Percentiles rank a stretch among this genome's conserved stretches.
Evolutionary conservation across 2,113 vertebrate genomes (phyloP).

Genomic region (Podarcis cretensis): DNA sequence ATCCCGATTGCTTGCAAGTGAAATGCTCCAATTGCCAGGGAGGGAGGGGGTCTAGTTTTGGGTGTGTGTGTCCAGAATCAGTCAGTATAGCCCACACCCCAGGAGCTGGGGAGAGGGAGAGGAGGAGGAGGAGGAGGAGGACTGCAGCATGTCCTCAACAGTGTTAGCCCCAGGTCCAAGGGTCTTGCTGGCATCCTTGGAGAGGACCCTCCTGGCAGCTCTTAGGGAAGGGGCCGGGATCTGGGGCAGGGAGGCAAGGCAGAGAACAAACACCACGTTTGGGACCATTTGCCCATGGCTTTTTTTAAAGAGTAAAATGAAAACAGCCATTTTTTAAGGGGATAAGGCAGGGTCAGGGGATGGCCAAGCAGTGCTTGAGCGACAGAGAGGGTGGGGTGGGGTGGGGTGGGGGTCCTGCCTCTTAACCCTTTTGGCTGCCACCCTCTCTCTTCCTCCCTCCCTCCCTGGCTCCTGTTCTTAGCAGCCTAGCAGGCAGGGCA

Average conservation of each 20-base stretch:
- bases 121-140: not conserved
- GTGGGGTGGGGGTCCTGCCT: not conserved
- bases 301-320: not conserved
- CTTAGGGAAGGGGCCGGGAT: conserved; percentile 4
- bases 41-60: conserved; percentile 33
- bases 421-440: not conserved
- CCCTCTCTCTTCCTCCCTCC: not conserved
- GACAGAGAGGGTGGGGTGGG: not conserved
- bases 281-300: not conserved
- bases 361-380: not conserved
- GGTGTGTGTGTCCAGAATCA: not conserved
- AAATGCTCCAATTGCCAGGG: not conserved
- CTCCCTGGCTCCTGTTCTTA: not conserved
- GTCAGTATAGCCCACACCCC: not conserved
- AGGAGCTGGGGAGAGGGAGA: conserved; percentile 46
- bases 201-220: conserved; percentile 32
- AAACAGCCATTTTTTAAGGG: not conserved
- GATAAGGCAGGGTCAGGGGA: not conserved
- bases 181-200: conserved; percentile 58
- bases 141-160: conserved; percentile 32
- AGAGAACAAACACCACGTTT: not conserved
- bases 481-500: not conserved
- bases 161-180: conserved; percentile 65
- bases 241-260: not conserved
- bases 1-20: not conserved